These are phyloP conservation scores for Myotis vivesi DNA, from an alignment of 2,797 vertebrate species.

Conservation along the genomic window DNA sequence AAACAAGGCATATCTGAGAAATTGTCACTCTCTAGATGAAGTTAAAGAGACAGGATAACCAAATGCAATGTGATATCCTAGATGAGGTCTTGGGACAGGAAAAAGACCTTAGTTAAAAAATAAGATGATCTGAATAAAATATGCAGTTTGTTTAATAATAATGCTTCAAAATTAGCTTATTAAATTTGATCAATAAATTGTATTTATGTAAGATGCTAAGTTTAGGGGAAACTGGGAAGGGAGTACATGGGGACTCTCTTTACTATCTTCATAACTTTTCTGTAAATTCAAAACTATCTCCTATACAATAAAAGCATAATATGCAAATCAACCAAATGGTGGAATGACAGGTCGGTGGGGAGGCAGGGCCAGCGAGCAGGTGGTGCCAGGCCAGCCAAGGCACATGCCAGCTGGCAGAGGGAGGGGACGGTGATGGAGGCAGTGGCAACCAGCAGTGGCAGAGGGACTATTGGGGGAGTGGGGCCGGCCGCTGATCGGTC, in stretches of 20 bases:
- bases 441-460: too few species aligned
- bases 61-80: neutral
- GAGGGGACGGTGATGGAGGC: too few species aligned
- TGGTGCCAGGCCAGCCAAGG: too few species aligned
- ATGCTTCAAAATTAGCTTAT: neutral
- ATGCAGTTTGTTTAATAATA: neutral
- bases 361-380: too few species aligned
- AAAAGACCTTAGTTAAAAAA: neutral
- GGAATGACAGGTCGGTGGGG: too few species aligned
- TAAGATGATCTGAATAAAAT: neutral
- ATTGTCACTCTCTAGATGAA: neutral
- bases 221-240: neutral
- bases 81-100: neutral
- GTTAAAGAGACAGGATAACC: neutral
- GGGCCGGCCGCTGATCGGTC: accelerated
- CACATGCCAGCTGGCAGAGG: too few species aligned
- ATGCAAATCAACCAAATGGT: too few species aligned
- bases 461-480: too few species aligned
- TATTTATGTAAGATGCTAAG: neutral
- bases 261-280: neutral
- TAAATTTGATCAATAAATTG: neutral
- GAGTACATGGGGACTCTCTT: neutral
- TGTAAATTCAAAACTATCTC: neutral
- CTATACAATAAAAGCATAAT: too few species aligned
- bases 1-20: neutral